Conservation (phyloP, 64 coral and sea anemone genomes). For the Stylophora pistillata region DNA sequence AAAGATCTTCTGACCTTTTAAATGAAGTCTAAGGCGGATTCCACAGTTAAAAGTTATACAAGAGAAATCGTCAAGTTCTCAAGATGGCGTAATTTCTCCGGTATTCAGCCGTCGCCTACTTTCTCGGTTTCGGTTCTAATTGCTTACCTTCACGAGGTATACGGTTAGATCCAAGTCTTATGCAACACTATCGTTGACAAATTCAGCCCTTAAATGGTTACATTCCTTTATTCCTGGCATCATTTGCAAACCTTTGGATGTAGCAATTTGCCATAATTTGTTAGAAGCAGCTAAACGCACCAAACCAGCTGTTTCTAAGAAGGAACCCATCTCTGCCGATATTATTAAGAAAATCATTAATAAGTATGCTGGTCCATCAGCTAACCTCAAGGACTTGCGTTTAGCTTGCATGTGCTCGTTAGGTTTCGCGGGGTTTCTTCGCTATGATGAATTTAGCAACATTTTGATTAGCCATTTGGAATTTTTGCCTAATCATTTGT, state of each 20-base stretch:
- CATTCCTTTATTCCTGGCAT: not conserved
- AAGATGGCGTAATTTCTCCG: conserved; percentile 13
- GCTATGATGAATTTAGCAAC: conserved; percentile 43
- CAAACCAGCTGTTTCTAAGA: conserved; percentile 8
- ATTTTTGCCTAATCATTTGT: conserved; percentile 33
- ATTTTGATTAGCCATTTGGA: conserved; percentile 33
- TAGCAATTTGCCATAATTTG: conserved; percentile 25
- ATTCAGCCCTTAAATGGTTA: conserved; percentile 7
- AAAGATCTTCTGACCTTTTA: not conserved
- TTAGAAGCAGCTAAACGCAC: conserved; percentile 22
- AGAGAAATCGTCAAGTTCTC: conserved; percentile 67
- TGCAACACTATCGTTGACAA: conserved; percentile 24
- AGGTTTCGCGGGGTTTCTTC: conserved; percentile 58
- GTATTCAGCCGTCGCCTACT: not conserved
- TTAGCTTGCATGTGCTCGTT: conserved; percentile 47
- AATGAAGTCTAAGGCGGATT: not conserved
- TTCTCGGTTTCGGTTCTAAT: conserved; percentile 19
- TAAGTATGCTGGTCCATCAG: conserved; percentile 41
- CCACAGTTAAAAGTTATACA: not conserved
- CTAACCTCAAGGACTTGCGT: conserved; percentile 51
- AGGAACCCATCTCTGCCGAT: conserved; percentile 42
- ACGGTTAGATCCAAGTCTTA: conserved; percentile 44
- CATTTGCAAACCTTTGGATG: too few relatives aligned
- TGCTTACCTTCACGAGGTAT: conserved; percentile 57
- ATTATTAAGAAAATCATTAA: conserved; percentile 71